Evolutionary conservation across 2,113 vertebrate genomes (phyloP).

Genomic region (cattle (Bos taurus)): ARS-UCD2.0 NC_037332.1:46564501-46565000

Average conservation of each 20-base stretch:
- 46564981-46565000: slow-evolving; percentile 57
- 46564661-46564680: not conserved
- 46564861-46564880: slow-evolving; percentile 51
- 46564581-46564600: not conserved
- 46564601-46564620: not conserved
- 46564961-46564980: slow-evolving; percentile 61
- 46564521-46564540: not conserved
- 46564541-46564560: not conserved
- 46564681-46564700: not conserved
- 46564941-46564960: slow-evolving; percentile 51
- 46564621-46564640: not conserved
- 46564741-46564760: not conserved
- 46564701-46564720: slow-evolving; percentile 56
- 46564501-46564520: not conserved
- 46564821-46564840: slow-evolving; percentile 55
- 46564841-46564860: slow-evolving; percentile 65
- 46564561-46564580: not conserved
- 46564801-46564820: not conserved
- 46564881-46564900: slow-evolving; percentile 52
- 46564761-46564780: slow-evolving; percentile 48
- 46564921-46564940: slow-evolving; percentile 62
- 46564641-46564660: not conserved
- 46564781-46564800: slow-evolving; percentile 15
- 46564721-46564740: slow-evolving; percentile 14
- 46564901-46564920: slow-evolving; percentile 54